phyloP scores from a whole-genome alignment of 2,797 vertebrate genomes.

The Natrix natrix region DNA sequence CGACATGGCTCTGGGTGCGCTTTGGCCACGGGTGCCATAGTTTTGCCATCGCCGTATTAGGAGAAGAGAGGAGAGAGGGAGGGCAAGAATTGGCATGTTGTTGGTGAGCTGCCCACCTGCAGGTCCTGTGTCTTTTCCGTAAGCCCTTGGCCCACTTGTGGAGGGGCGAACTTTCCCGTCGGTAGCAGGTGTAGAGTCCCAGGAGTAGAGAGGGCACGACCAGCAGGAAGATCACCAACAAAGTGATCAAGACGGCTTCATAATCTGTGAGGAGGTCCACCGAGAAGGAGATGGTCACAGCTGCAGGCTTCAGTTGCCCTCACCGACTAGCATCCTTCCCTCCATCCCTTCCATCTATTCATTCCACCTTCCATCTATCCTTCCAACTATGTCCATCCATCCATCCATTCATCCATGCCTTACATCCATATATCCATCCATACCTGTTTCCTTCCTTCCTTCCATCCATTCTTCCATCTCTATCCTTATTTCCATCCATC shows the following conservation, averaged over 20 bases:
- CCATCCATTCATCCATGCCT: too few species aligned
- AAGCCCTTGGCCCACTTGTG: conserved; percentile 74
- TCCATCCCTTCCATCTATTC: too few species aligned
- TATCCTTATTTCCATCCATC: too few species aligned
- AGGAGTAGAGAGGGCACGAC: conserved; percentile 72
- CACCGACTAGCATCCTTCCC: rapidly evolving
- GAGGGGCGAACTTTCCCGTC: conserved; percentile 73
- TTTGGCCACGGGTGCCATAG: too few species aligned
- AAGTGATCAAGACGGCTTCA: conserved; percentile 69
- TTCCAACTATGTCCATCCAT: too few species aligned
- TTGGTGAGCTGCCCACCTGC: conserved; percentile 47
- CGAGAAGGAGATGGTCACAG: rapidly evolving
- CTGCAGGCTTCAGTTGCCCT: not conserved
- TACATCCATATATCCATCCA: too few species aligned
- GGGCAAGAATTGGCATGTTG: too few species aligned
- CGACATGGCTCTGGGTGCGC: too few species aligned
- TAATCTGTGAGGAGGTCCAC: conserved; percentile 67
- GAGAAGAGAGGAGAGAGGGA: not conserved
- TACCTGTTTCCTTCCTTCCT: too few species aligned
- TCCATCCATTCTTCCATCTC: too few species aligned
- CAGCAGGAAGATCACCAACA: conserved; percentile 81
- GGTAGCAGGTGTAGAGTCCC: conserved; percentile 79
- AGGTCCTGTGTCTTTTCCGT: conserved; percentile 64
- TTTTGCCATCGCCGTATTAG: not conserved
- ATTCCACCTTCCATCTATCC: too few species aligned